These are phyloP conservation scores for Varanus salvator DNA, from an alignment of 2,113 vertebrate species.

Conservation along the genomic window DNA sequence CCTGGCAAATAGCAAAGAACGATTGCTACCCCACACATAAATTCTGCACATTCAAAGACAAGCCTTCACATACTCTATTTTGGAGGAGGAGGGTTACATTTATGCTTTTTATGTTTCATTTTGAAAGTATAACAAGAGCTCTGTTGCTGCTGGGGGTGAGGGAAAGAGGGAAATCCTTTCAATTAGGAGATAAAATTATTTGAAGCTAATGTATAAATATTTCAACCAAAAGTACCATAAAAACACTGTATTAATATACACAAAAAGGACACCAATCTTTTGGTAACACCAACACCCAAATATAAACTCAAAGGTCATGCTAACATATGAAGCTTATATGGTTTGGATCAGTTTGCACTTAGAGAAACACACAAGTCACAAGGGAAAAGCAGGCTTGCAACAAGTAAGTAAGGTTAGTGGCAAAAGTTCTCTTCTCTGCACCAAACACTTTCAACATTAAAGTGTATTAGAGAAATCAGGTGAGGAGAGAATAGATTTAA, in stretches of 20 bases:
- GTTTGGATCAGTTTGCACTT: slow-evolving; percentile 51
- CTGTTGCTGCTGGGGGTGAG: background rate
- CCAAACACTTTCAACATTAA: slow-evolving; percentile 62
- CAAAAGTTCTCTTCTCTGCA: slow-evolving; percentile 63
- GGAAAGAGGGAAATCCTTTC: slow-evolving; percentile 17
- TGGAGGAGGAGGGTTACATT: no score
- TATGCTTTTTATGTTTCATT: background rate
- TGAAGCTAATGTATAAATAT: slow-evolving; percentile 53
- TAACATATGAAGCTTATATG: slow-evolving; percentile 47
- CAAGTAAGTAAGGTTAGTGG: slow-evolving; percentile 65
- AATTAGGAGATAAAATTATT: slow-evolving; percentile 48
- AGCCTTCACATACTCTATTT: no score
- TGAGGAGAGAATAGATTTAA: slow-evolving; percentile 48
- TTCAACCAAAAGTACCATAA: slow-evolving; percentile 30
- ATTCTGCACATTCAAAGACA: background rate
- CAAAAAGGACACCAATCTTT: slow-evolving; percentile 13
- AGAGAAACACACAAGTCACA: slow-evolving; percentile 57
- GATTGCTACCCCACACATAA: background rate
- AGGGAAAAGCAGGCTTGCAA: slow-evolving; percentile 53
- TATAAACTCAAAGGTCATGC: slow-evolving; percentile 40
- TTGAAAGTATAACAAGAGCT: slow-evolving; percentile 35
- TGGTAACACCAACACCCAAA: slow-evolving; percentile 36
- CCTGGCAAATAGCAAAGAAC: background rate
- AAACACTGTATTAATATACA: slow-evolving; percentile 18
- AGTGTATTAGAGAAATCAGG: slow-evolving; percentile 45